Percentiles rank a stretch among this genome's conserved stretches.
phyloP scores from a whole-genome alignment of 2,797 vertebrate species.

The Pteropus rufus region DNA sequence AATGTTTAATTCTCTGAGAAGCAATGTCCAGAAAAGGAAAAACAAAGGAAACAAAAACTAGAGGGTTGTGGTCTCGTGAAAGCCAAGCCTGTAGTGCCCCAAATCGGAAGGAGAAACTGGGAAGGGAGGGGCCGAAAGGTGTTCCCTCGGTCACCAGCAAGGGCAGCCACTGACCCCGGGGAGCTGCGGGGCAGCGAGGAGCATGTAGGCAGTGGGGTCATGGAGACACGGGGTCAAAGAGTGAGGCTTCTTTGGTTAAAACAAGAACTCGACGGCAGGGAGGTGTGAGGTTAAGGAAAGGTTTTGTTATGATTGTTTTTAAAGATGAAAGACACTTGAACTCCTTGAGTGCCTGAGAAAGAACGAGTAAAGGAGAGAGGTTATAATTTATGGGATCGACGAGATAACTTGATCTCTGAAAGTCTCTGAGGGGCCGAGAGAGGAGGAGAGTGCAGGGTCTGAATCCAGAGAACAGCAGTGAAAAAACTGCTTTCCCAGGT shows the following conservation, averaged over 20 bases:
- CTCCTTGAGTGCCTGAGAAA: background rate
- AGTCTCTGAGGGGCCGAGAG: background rate
- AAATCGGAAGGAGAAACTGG: background rate
- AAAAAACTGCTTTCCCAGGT: background rate
- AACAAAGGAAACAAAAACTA: background rate
- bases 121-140: too few species aligned
- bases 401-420: background rate
- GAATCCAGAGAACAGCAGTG: background rate
- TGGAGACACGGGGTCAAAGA: too few species aligned
- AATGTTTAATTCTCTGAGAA: background rate
- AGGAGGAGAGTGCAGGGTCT: fast-evolving
- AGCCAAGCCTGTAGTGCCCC: background rate
- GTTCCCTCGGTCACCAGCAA: too few species aligned
- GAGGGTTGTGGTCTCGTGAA: background rate
- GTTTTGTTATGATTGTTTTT: background rate
- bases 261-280: background rate
- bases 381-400: background rate
- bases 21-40: background rate
- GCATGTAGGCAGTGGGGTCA: fast-evolving
- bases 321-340: background rate
- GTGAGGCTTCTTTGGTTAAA: background rate
- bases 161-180: too few species aligned
- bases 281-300: background rate
- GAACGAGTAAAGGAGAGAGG: background rate
- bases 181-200: background rate